Base-by-base conservation (phyloP, 2,113 vertebrate genomes). In the Heloderma charlesbogerti region DNA sequence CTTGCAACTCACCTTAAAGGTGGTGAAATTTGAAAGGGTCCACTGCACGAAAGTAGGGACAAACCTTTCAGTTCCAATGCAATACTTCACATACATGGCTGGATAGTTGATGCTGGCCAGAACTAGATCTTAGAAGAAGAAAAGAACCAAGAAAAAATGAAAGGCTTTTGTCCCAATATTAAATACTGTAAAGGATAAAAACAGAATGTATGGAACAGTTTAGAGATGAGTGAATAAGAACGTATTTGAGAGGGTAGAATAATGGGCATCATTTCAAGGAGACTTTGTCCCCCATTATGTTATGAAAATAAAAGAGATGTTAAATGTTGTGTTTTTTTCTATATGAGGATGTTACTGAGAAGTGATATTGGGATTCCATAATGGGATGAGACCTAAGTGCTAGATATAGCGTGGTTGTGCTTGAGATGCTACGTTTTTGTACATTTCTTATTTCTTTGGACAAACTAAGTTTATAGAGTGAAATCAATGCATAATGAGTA, bases 21-120 rank as follows among this genome's bases (percentile, higher is more conserved):
- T 43, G 31, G 48, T 92, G 81, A 90, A 89, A 67, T n/a, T 82
- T 54, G 48, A 94, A 86, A 54, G 40, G 78, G 90, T 84, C 34
- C 74, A 88, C 27, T 25, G 0, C n/a, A n/a, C 16, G 6, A 84
- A 83, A 94, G n/a, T 13, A 34, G 63, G 94, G 72, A 2, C 86
- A 87, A 15, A 82, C 90, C 87, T 91, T 84, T 87, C 66, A 63
- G 13, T 82, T 92, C n/a, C 40, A 29, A 16, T 15, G n/a, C 25
- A 79, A 75, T 48, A 16, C 83, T 51, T 81, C 27, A 34, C 15
- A 86, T 31, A 0, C 1, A 93, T 40, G 89, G 54, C 27, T 43
- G 81, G 77, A 72, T 40, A 92, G 25, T 12, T 89, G 60, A 84
- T 89, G 18, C 0, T 45, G 12, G 51, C 34, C 67, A 86, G 85